A percentile compares a stretch with the other conserved stretches of the same genome.
Conservation (phyloP, 2,888 invertebrate species). For the Dasysyrphus tricinctus region DNA sequence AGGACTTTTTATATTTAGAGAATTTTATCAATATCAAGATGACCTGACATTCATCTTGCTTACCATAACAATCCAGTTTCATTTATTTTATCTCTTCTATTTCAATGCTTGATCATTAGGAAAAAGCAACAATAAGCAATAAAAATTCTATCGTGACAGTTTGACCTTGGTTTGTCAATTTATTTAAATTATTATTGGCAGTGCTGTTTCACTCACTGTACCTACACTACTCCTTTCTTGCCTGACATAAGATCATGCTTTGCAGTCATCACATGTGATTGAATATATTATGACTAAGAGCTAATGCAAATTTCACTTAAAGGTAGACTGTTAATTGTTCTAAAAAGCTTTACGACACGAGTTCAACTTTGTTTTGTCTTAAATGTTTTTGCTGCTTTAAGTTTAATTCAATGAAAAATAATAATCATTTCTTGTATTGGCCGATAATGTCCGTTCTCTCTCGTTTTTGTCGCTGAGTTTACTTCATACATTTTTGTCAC, state of each 20-base stretch:
- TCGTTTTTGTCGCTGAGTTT: no score
- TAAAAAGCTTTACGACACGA: no score
- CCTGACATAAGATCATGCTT: conserved; percentile 45
- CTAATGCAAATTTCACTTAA: background rate
- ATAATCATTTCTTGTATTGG: no score
- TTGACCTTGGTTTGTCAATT: conserved; percentile 31
- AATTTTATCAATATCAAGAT: no score
- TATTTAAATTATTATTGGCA: conserved; percentile 28
- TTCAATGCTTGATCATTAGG: background rate
- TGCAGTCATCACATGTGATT: conserved; percentile 45
- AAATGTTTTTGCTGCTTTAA: no score
- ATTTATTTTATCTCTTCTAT: background rate
- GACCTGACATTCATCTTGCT: background rate
- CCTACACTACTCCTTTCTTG: background rate
- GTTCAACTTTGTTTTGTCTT: no score
- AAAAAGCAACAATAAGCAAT: background rate
- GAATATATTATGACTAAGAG: conserved; percentile 36
- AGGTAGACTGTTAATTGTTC: no score
- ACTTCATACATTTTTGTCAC: no score
- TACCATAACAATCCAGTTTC: no score
- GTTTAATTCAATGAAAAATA: no score
- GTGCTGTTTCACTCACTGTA: background rate
- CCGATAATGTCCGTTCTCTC: no score
- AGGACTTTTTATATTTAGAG: background rate
- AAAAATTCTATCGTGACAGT: conserved; percentile 19